phyloP scores from a whole-genome alignment of 2,888 invertebrate genomes.

The Exocentrus adspersus region DNA sequence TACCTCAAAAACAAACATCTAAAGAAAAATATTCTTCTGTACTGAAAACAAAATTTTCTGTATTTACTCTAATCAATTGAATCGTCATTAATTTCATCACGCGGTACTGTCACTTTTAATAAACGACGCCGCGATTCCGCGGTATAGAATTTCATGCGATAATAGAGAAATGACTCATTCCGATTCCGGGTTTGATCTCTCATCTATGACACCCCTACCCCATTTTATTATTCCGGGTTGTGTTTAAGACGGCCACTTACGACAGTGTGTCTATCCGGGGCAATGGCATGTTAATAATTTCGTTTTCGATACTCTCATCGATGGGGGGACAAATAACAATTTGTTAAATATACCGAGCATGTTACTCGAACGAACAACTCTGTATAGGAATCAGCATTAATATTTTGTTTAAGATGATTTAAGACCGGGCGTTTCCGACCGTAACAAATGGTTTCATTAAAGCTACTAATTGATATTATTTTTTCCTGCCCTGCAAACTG shows the following conservation, averaged over 20 bases:
- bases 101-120: background rate
- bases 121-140: background rate
- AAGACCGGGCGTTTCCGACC: background rate
- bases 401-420: background rate
- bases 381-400: background rate
- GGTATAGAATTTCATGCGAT: too few species aligned
- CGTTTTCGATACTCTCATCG: constrained; percentile 8
- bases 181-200: constrained; percentile 39
- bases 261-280: constrained; percentile 27
- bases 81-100: too few species aligned
- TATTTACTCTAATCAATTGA: too few species aligned
- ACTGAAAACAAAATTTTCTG: too few species aligned
- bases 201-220: constrained; percentile 43
- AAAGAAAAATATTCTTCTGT: too few species aligned
- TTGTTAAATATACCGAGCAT: background rate
- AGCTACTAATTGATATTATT: background rate
- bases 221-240: constrained; percentile 9
- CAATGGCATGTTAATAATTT: constrained; percentile 39
- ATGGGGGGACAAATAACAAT: background rate
- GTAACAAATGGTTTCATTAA: background rate
- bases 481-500: background rate
- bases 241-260: constrained; percentile 27
- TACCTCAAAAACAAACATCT: too few species aligned
- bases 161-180: constrained; percentile 39
- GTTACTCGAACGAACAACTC: background rate